These are phyloP conservation scores for Etia nguti DNA, from an alignment of 2,113 vertebrate species.

Conservation along the genomic window DNA sequence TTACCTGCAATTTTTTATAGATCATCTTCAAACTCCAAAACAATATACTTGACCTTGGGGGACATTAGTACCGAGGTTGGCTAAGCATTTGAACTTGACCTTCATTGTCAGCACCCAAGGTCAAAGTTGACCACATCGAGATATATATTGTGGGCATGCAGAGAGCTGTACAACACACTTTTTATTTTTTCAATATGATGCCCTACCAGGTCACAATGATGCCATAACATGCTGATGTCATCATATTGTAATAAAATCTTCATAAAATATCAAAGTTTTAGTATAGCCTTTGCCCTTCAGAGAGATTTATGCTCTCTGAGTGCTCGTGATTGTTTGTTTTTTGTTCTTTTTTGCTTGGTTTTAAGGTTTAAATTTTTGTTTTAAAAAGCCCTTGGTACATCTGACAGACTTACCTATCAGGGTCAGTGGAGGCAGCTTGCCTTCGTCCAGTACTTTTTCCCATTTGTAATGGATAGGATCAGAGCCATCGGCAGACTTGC, in stretches of 20 bases:
- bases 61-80: neutral
- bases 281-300: no score
- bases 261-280: no score
- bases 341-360: neutral
- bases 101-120: neutral
- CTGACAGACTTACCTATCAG: slow-evolving; percentile 75
- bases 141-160: neutral
- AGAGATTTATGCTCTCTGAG: no score
- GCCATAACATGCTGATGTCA: no score
- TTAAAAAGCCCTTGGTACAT: neutral
- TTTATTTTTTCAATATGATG: neutral
- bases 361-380: neutral
- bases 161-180: neutral
- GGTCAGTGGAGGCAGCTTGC: slow-evolving; percentile 76
- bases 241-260: no score
- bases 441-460: slow-evolving; percentile 79
- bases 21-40: neutral
- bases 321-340: no score
- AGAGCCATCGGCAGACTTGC: slow-evolving; percentile 82
- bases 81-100: neutral
- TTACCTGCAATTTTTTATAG: neutral
- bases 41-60: neutral
- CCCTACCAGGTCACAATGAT: neutral
- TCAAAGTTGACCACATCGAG: neutral
- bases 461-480: slow-evolving; percentile 84